Percentiles rank a stretch among this genome's conserved stretches.
phyloP scores from a whole-genome alignment of 2,888 invertebrate species.

The Neocrepidodera transversa region DNA sequence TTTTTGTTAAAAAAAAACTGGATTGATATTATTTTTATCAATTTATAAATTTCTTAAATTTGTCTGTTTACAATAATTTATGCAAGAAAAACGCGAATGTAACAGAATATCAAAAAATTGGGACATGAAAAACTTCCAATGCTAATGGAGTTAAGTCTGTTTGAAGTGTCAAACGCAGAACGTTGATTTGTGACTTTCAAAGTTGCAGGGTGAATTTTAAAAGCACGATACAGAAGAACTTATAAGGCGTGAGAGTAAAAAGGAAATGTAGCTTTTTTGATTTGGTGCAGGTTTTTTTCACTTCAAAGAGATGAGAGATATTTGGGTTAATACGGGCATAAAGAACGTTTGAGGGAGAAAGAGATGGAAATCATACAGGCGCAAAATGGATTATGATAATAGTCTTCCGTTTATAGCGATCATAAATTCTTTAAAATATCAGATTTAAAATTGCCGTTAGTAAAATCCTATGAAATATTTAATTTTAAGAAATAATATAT shows the following conservation, averaged over 20 bases:
- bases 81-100: conserved; percentile 12
- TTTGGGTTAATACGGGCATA: neutral
- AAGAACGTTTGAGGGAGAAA: too few relatives aligned
- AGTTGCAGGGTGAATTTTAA: conserved; percentile 25
- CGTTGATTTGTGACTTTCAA: conserved; percentile 30
- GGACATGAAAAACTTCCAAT: conserved; percentile 17
- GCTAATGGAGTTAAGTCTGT: conserved; percentile 36
- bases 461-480: too few relatives aligned
- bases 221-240: conserved; percentile 17
- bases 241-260: conserved; percentile 2
- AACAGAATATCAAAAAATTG: conserved; percentile 13
- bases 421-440: too few relatives aligned
- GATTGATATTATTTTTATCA: too few relatives aligned
- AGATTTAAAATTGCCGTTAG: too few relatives aligned
- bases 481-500: too few relatives aligned
- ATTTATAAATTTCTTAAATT: too few relatives aligned
- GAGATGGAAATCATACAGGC: too few relatives aligned
- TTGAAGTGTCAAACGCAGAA: conserved; percentile 36
- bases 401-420: too few relatives aligned
- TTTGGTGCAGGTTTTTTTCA: neutral
- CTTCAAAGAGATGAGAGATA: neutral
- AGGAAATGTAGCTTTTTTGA: neutral
- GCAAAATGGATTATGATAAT: too few relatives aligned
- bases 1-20: too few relatives aligned
- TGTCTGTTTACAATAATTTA: conserved; percentile 8